Conservation (phyloP, 1,140 invertebrate genomes). For the Antheraea pernyi region DNA sequence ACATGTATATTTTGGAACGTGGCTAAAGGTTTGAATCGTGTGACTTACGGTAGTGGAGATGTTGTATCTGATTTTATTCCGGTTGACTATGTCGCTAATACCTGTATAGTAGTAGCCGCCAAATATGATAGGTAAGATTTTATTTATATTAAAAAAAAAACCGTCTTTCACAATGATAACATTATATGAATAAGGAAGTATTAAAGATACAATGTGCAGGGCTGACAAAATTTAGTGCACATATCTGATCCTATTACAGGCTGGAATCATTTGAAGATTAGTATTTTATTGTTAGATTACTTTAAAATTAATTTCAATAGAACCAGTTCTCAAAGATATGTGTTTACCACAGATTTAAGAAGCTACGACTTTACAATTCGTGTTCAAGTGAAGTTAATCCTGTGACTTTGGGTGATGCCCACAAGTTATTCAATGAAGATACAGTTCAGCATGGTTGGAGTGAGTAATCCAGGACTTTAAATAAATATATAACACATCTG, state of each 20-base stretch:
- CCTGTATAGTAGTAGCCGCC: not conserved
- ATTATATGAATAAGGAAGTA: no score
- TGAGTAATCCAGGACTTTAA: not conserved
- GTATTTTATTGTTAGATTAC: no score
- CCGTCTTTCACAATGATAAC: no score
- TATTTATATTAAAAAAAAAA: no score
- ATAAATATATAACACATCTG: not conserved
- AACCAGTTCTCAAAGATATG: not conserved
- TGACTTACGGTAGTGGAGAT: not conserved
- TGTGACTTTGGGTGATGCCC: conserved; percentile 2
- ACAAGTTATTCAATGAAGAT: conserved; percentile 4
- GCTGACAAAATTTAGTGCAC: no score
- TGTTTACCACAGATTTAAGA: not conserved
- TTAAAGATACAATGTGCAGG: no score
- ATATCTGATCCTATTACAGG: no score
- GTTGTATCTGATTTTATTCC: conserved; percentile 1
- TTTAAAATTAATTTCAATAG: not conserved
- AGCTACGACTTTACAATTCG: not conserved
- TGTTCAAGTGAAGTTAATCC: not conserved
- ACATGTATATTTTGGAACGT: not conserved
- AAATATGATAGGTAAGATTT: conserved; percentile 1
- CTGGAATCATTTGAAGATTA: no score
- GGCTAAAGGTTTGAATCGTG: not conserved
- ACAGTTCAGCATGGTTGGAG: not conserved
- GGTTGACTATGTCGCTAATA: conserved; percentile 4